Base-by-base conservation (phyloP, 1,140 invertebrate genomes). In the Spodoptera frugiperda region DNA sequence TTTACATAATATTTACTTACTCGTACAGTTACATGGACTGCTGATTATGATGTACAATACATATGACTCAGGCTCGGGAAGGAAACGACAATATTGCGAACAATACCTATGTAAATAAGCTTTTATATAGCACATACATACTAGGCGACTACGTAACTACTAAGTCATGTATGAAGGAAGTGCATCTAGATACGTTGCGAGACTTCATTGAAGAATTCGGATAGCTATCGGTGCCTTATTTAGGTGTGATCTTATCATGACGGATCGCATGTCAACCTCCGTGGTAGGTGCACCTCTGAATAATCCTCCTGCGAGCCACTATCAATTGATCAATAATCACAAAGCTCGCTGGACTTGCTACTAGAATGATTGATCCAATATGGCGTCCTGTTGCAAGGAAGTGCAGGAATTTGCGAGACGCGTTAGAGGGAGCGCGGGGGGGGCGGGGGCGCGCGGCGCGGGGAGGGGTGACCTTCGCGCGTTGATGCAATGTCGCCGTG, bases 401-500 rank as follows among this genome's bases (percentile, higher is more conserved):
- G 88, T 89, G 86, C 79, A 89, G 90, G 91, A 93, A 91, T 91
- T 91, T 82, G 88, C 87, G 81, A 88, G 83, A 83, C 85, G 85
- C 83, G 84, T 83, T 86, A 80, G 85, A 77, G 84, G 80, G 73
- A 48, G 49, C 57, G 72, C 67, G 54, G 53, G 57, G 51, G 51
- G 74, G 72, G 72, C 48, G 75, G 33, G 83, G 78, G 78, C 74
- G 78, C 67, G 72, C 51, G 59, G 77, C 76, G 80, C 77, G 76
- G 61, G 76, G 82, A 59, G 86, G 89, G 72, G 89, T 92, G 91
- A 91, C 90, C 91, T 92, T 92, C 91, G 91, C 89, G 90, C 89
- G 89, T 90, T 91, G 90, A 92, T 92, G 91, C 90, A 93, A 92
- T 92, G 91, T 92, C 91, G 91, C 86, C 85, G 89, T 91, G 91